Base-by-base conservation (phyloP, 2,888 invertebrate species). In the Arrhopalites spinosus region DNA sequence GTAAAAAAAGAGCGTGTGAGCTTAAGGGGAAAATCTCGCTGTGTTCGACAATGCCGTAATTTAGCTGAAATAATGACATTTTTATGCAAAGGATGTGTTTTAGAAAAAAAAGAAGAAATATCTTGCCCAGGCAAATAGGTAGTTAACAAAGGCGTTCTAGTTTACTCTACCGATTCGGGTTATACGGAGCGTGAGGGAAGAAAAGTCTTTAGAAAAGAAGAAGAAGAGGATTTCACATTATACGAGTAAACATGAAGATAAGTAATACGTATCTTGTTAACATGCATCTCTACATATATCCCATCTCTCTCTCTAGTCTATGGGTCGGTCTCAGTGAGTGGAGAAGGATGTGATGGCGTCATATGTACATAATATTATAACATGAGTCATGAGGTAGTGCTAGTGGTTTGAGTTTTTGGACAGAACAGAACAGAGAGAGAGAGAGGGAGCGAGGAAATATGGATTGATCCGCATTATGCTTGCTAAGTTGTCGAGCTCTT, bases 391-490 rank as follows among this genome's bases (percentile, higher is more conserved):
- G 64, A n/a, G 64, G 64, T 64, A 29, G 50, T 68, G 25, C 27
- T 20, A 36, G 13, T 50, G 25, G 23, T 45, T 45, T 67, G 45
- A 67, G 47, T 68, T 68, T 68, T 68, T 68, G 50, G 56, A 70
- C 30, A 70, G 20, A 70, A 15, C 11, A 66, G 56, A 23, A 23
- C 20, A 56, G 23, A 36, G 64, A 15, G 64, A 64, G 23, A 20
- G 64, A 25, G 61, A 72, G 71, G 45, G n/a, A 72, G 45, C 45
- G 71, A 70, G 70, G 70, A 72, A 72, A 72, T 72, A 72, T 72
- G 71, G 71, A 72, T 72, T 72, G 71, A 72, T 72, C 71, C 71
- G 61, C 71, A 20, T 72, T 72, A 72, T 72, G 71, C 71, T 72
- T 63, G 45, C 71, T 63, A 72, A 59, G 56, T 56, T 70, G 70